Percentiles rank a stretch among this genome's conserved stretches.
Evolutionary conservation across 2,888 invertebrate species (phyloP).

Genomic region (Pseudococcus jackbeardsleyi): DNA sequence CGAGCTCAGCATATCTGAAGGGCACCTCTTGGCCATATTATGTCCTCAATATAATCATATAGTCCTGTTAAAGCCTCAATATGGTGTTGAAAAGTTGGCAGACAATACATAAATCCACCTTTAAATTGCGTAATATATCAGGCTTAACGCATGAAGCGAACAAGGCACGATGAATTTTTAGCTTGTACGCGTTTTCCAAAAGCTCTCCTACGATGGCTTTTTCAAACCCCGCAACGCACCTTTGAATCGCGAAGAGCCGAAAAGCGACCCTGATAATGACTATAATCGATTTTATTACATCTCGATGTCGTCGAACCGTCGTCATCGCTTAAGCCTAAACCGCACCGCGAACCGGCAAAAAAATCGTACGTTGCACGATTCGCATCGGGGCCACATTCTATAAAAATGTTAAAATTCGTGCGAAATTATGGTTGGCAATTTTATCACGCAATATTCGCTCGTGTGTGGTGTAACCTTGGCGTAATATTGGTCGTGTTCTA

Average conservation of each 20-base stretch:
- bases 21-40: background rate
- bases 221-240: background rate
- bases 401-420: slow-evolving; percentile 19
- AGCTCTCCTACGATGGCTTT: background rate
- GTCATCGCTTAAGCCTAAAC: background rate
- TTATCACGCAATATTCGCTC: background rate
- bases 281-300: slow-evolving; percentile 33
- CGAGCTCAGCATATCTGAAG: background rate
- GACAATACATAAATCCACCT: slow-evolving; percentile 33
- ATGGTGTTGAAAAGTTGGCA: slow-evolving; percentile 25
- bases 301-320: slow-evolving; percentile 20
- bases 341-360: background rate
- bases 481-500: slow-evolving; percentile 23
- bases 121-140: slow-evolving; percentile 37
- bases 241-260: background rate
- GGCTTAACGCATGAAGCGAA: slow-evolving; percentile 30
- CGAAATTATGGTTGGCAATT: slow-evolving; percentile 31
- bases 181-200: slow-evolving; percentile 8
- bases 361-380: background rate
- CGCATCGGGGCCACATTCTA: background rate
- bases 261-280: slow-evolving; percentile 9
- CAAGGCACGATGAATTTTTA: slow-evolving; percentile 20
- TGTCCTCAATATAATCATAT: slow-evolving; percentile 18
- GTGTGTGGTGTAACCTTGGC: background rate
- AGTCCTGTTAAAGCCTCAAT: slow-evolving; percentile 15